Base-by-base conservation (phyloP, 1,140 invertebrate species). In the Hestina assimilis region DNA sequence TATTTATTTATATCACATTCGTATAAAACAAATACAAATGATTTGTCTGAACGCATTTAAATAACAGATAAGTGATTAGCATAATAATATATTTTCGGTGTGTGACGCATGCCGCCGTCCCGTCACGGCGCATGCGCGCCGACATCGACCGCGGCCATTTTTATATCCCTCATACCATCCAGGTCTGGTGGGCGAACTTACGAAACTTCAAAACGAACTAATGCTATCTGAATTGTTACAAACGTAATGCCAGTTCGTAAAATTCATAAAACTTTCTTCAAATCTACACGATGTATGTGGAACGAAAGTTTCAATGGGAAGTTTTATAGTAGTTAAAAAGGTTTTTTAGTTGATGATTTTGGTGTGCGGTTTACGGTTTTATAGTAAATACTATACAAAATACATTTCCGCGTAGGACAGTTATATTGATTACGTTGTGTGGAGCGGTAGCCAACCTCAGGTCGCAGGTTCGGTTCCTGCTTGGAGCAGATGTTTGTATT, bases 131-230 rank as follows among this genome's bases (percentile, higher is more conserved):
- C 64, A 50, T 59, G 64, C 56, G 60, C 28, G 56, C 2, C 38
- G 5, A 17, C 60, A 67, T 67, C 64, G 64, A 67, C 59, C 64
- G 59, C 46, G 24, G 26, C 43, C 57, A 59, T 51, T 45, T 61
- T 61, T 56, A 56, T 48, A 54, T 24, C 29, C 51, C 45, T 21
- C 51, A 31, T 33, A 29, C 45, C 45, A 33, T 17, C 5, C 24
- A 29, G 38, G n/a, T 6, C n/a, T 47, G 19, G 23, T 47, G 15
- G 26, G 12, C 21, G 28, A 20, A 12, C 29, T 46, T 21, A 47
- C 14, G 8, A 47, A 47, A 47, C 45, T 47, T 47, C 20, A 31
- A 47, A 28, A 45, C 11, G 11, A 33, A 35, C 31, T 15, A 6
- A 35, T 2, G 4, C 31, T 12, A n/a, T n/a, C 24, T 28, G 24